These are phyloP conservation scores for Zygogramma bicolorata DNA, from an alignment of 2,888 invertebrate species.

Conservation along the genomic window DNA sequence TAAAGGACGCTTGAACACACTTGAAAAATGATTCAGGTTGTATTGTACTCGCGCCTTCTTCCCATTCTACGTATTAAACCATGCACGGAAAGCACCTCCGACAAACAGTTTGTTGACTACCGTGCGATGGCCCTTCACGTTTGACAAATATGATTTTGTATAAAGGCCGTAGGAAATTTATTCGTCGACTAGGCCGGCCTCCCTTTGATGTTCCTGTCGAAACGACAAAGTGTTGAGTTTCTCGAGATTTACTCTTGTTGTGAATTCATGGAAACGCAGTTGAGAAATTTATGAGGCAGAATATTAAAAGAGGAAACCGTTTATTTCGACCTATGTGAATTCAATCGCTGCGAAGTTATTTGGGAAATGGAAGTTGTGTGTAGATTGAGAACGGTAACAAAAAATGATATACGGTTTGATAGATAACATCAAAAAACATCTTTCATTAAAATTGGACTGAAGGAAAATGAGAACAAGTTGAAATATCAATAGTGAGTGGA, in stretches of 20 bases:
- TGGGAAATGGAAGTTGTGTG: no score
- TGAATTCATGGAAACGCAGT: neutral
- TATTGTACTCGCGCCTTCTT: conserved; percentile 18
- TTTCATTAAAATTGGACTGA: no score
- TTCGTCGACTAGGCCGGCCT: neutral
- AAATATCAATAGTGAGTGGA: no score
- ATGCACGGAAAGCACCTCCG: conserved; percentile 9
- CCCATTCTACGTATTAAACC: conserved; percentile 15
- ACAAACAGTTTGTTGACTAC: conserved; percentile 24
- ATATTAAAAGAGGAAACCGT: neutral
- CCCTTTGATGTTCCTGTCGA: neutral
- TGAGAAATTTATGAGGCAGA: neutral
- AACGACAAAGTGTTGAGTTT: neutral
- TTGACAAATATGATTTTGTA: conserved; percentile 25
- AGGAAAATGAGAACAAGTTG: no score
- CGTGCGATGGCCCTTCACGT: conserved; percentile 21
- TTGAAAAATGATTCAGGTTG: conserved; percentile 30
- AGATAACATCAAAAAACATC: no score
- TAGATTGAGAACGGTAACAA: no score
- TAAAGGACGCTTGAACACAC: conserved; percentile 23
- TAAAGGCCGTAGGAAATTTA: neutral
- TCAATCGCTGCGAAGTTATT: neutral
- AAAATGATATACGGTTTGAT: no score
- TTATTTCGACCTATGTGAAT: neutral
- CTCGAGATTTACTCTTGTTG: neutral